Evolutionary conservation across 1,140 invertebrate species (phyloP), one percentile per base, ranked within the genome.

Genomic region (Philaenus spumarius): DNA sequence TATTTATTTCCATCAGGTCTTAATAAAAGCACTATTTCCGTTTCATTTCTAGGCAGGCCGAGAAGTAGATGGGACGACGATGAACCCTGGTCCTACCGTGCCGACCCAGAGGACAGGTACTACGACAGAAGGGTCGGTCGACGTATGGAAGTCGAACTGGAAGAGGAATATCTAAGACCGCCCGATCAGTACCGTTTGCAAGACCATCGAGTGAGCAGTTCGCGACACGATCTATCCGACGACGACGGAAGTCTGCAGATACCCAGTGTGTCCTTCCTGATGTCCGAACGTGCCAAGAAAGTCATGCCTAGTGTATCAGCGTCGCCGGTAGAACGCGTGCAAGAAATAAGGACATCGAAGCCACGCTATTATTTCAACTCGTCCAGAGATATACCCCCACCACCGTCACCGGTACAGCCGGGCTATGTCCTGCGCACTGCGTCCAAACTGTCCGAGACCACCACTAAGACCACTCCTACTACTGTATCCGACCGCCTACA

Each of bases 351-450:
- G 19, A 11, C 19, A 23, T 6, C 20, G 5, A 55, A 55, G 35
- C 39, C 53, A 5, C 39, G 53, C 2, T 45, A 55, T 15, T 46
- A 55, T 22, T 43, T 43, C 53, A 46, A 24, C 14, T 46, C 39
- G 2, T 15, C 26, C 30, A 30, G 39, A 17, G 42, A 45, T 17
- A 26, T 22, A 5, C 26, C 52, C 6, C 22, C 20, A 19, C 40
- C 35, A 20, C 52, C 40, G 3, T 55, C 40, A 12, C 40, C n/a
- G n/a, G n/a, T 42, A 19, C 48, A 58, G 46, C 63, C 63, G 11
- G 63, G 63, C 4, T 64, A 64, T 12, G 63, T 64, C 2, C 37
- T 64, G 11, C 60, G 59, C 45, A 64, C 63, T 1, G 63, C 55
- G 1, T 62, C 60, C 0, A 55, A 59, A 14, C 62, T 60, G 63